Evolutionary conservation across 2,113 vertebrate genomes (phyloP), one percentile per base, ranked within the genome.

Genomic region (Gila orcuttii): DNA sequence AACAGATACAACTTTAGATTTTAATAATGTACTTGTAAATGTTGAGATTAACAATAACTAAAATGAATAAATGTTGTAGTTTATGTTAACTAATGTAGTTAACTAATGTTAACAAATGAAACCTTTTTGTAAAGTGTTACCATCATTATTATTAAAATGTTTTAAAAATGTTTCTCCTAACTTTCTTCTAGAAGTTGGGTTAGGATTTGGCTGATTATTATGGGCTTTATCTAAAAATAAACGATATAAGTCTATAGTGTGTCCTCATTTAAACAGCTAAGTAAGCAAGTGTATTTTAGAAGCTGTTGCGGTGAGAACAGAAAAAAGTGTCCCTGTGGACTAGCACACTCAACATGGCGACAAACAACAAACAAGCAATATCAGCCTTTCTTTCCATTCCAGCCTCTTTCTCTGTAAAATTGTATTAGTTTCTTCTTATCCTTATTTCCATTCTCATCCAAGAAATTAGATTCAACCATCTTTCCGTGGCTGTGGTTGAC

Each of bases 261-360:
- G n/a, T 75, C n/a, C n/a, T 75, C 42, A 75, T 50, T 50, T 50
- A 28, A 75, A 47, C 25, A 28, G 71, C 6, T 9, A 25, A 28
- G n/a, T 28, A 75, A 75, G n/a, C 71, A 28, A 17, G 59, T 21
- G n/a, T 62, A 17, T 59, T 78, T 84, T 60, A 55, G 36, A 85
- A 42, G 21, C 15, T 45, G 42, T 77, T 11, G 1, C 21, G 3
- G 25, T 6, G 81, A 87, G 73, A 82, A 33, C 36, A 60, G 19
- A 88, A 39, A 74, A 66, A 59, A 55, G 50, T 66, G 36, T 88
- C 39, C 25, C 39, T 78, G 55, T 75, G 45, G 39, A 66, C 36
- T 5, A 81, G 39, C 59, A 13, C 28, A 21, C 42, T 64, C 62
- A 52, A n/a, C 23, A 15, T 47, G 71, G 23, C 0, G 1, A 47